Conservation (phyloP, 1,140 invertebrate genomes). For the Melipona quadrifasciata region DNA sequence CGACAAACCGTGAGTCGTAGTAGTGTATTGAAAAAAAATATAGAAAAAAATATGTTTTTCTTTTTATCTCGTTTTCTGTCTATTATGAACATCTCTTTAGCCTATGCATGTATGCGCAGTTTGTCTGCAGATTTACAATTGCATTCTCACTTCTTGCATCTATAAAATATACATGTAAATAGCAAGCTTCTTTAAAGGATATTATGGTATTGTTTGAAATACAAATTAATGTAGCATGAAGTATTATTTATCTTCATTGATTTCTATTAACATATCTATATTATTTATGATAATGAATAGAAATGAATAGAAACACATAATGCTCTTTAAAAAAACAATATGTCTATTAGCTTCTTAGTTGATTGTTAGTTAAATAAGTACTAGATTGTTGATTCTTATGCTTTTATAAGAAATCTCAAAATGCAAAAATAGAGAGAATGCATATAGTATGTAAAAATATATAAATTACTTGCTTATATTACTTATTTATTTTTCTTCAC, state of each 20-base stretch:
- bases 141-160: too few species aligned
- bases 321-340: too few species aligned
- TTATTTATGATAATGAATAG: background rate
- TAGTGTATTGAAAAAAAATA: background rate
- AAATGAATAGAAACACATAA: background rate
- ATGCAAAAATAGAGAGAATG: too few species aligned
- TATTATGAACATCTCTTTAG: background rate
- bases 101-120: background rate
- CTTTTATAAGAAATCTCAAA: too few species aligned
- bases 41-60: background rate
- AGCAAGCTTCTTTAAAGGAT: background rate
- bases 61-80: too few species aligned
- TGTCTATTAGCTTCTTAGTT: background rate
- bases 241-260: background rate
- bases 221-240: background rate
- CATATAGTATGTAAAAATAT: too few species aligned
- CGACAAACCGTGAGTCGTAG: conserved; percentile 79
- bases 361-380: background rate
- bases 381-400: too few species aligned
- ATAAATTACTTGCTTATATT: too few species aligned
- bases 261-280: background rate
- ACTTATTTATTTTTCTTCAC: too few species aligned
- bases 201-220: background rate
- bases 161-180: background rate
- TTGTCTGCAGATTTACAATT: background rate